A percentile compares a stretch with the other conserved stretches of the same genome.
Conservation (phyloP, 2,888 invertebrate species). For the Hyppa rectilinea region DNA sequence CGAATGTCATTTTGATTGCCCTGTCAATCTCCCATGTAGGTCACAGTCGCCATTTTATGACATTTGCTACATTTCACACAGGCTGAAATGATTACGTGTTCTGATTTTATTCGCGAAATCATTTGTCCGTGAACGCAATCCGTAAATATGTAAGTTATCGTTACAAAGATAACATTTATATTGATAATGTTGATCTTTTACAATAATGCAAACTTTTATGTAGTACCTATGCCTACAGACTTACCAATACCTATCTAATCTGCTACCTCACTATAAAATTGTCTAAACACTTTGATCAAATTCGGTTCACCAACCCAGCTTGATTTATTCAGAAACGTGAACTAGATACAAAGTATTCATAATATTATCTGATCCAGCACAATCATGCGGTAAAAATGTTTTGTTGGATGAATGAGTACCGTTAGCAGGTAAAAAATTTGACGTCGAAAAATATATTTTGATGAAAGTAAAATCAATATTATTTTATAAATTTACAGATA, state of each 20-base stretch:
- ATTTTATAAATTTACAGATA: slow-evolving; percentile 1
- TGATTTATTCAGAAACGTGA: slow-evolving; percentile 68
- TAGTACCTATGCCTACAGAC: neutral
- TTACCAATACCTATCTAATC: neutral
- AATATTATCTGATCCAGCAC: slow-evolving; percentile 8
- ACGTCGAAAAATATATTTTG: neutral
- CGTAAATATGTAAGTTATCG: neutral
- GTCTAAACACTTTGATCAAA: slow-evolving; percentile 9
- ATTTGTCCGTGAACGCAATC: neutral
- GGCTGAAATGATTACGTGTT: slow-evolving; percentile 23
- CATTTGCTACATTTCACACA: slow-evolving; percentile 25
- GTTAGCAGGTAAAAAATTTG: slow-evolving; percentile 6
- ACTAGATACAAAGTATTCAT: slow-evolving; percentile 53
- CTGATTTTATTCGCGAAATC: slow-evolving; percentile 26
- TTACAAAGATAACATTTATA: too few relatives aligned
- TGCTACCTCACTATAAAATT: neutral
- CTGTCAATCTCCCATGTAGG: slow-evolving; percentile 47
- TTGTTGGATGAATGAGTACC: slow-evolving; percentile 8
- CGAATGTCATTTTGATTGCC: slow-evolving; percentile 46
- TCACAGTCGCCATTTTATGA: slow-evolving; percentile 37
- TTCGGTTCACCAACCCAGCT: slow-evolving; percentile 47
- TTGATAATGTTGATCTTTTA: neutral
- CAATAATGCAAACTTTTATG: neutral
- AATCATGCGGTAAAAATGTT: slow-evolving; percentile 11
- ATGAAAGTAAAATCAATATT: neutral